Base-by-base conservation (phyloP, 2,888 invertebrate species). In the Pyrgus malvae region DNA sequence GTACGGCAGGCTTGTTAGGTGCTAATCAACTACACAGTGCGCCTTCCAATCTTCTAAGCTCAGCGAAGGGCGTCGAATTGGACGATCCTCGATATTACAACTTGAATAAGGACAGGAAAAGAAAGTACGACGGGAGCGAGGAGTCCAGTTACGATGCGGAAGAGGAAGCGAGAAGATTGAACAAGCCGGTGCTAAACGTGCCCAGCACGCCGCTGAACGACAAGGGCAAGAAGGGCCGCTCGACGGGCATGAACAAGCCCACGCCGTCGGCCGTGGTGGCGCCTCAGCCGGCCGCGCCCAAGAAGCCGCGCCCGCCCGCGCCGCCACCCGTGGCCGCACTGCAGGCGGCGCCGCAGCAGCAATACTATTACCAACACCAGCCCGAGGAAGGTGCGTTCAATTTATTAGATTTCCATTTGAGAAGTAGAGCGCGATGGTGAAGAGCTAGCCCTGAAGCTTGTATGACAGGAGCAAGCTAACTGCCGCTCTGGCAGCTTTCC, bases 31-130 rank as follows among this genome's bases (percentile, higher is more conserved):
- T 76, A 78, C 91, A 74, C 71, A 76, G 82, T 59, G 78, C 83
- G 56, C 76, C 80, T 37, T 63, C 79, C 38, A 80, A 72, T 66
- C 74, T 79, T 69, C 81, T 79, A 64, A 74, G 65, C 67, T 76
- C 70, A 58, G 65, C 85, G 57, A 88, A 90, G 64, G 79, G 79
- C 50, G 90, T 90, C 27, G 92, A 92, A 50, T 84, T 93, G 71
- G 93, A 95, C 63, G 95, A 95, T 80, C 93, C 94, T 9, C 89
- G 94, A 49, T 95, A 94, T 74, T 95, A 94, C 77, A 93, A 93
- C 40, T 77, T 94, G 65, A 94, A 94, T 53, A 95, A 95, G 73
- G 94, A 94, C 68, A 82, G 94, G 56, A 94, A 94, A 77, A 91
- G 93, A 66, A 92, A 92, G 68, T 94, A 94, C 64, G 94, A 94